phyloP scores from a whole-genome alignment of 2,797 vertebrate species.

The Gallinago solitaria region DNA sequence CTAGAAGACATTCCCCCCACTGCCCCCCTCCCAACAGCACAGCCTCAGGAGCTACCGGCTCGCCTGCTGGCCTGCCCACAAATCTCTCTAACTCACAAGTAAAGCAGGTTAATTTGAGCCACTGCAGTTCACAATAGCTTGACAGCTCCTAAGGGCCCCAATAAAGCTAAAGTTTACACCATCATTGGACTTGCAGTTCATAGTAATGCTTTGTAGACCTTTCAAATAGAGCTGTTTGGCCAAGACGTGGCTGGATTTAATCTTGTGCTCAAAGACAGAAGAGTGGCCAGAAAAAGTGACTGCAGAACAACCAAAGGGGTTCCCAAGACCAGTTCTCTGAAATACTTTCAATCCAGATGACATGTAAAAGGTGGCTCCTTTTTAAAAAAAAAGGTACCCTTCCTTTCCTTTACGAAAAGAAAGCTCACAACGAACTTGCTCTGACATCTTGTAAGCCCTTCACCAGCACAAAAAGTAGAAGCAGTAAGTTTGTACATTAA shows the following conservation, averaged over 20 bases:
- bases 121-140: neutral
- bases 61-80: neutral
- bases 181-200: neutral
- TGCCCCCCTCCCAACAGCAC: accelerated
- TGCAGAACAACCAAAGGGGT: neutral
- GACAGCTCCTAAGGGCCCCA: neutral
- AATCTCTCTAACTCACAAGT: neutral
- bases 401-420: neutral
- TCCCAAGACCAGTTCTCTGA: neutral
- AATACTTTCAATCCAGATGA: neutral
- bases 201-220: neutral
- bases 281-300: neutral
- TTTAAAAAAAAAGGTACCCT: neutral
- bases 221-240: neutral
- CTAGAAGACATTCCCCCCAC: neutral
- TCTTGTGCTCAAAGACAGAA: neutral
- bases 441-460: neutral
- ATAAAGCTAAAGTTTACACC: neutral
- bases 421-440: neutral
- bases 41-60: neutral
- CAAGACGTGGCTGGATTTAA: neutral
- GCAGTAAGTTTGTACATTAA: neutral
- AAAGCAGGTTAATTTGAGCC: neutral
- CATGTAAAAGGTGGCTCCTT: neutral
- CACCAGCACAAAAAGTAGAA: neutral